These are phyloP conservation scores for Phalacrocorax pelagicus DNA, from an alignment of 2,113 vertebrate species.

Conservation along the genomic window DNA sequence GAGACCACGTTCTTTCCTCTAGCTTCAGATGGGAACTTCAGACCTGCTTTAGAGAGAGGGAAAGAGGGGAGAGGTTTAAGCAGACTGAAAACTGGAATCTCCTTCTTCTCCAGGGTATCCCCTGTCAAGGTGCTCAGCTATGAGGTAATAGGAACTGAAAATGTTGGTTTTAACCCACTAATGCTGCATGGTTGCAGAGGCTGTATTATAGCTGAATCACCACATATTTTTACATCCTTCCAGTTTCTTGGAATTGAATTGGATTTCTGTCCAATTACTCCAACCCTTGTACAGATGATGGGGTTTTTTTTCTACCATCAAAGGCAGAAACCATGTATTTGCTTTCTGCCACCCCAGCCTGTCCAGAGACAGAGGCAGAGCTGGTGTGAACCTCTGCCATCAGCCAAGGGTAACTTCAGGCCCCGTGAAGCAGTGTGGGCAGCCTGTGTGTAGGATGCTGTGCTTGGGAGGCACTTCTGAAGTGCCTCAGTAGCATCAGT, in stretches of 20 bases:
- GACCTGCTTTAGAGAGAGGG: not conserved
- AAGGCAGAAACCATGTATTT: not conserved
- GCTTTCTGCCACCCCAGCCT: not conserved
- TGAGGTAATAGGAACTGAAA: not conserved
- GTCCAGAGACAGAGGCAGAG: not conserved
- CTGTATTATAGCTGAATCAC: not conserved
- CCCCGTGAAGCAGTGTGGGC: not conserved
- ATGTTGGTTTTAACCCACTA: not conserved
- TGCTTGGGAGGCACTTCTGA: not conserved
- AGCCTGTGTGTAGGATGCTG: not conserved
- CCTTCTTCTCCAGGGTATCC: not conserved
- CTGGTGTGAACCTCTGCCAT: not conserved
- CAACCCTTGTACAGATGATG: too few species aligned
- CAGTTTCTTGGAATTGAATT: too few species aligned
- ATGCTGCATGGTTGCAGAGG: not conserved
- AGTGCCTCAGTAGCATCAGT: fast-evolving
- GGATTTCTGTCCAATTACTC: not conserved
- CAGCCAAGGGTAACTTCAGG: not conserved
- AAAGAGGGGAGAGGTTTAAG: not conserved
- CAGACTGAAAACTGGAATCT: not conserved
- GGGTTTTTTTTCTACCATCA: not conserved
- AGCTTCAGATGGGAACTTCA: not conserved
- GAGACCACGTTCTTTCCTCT: not conserved
- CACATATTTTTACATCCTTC: not conserved
- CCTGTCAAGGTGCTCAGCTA: not conserved